phyloP scores from a whole-genome alignment of 2,113 vertebrate species.

The Alligator mississippiensis region DNA sequence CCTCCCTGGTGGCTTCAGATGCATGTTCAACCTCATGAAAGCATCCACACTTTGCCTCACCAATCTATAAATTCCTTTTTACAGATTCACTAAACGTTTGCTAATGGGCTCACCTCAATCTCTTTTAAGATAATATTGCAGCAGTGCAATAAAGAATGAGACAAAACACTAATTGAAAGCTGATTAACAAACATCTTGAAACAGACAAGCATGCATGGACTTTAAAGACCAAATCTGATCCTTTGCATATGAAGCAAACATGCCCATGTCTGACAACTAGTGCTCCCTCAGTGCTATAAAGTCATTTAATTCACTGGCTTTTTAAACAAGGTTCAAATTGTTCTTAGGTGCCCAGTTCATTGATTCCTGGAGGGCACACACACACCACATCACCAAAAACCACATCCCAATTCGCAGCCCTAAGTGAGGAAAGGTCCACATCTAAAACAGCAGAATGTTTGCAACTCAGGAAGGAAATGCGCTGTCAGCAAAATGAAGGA shows the following conservation, averaged over 20 bases:
- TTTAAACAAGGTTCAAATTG: neutral
- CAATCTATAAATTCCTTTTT: neutral
- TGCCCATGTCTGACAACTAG: neutral
- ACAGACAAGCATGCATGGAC: neutral
- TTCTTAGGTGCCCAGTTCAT: neutral
- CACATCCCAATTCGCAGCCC: rapidly evolving
- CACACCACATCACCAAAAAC: neutral
- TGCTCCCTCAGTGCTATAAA: neutral
- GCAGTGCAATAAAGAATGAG: neutral
- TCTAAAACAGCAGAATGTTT: rapidly evolving
- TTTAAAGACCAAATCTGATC: neutral
- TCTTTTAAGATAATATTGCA: neutral
- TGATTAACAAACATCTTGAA: neutral
- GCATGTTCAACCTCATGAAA: neutral
- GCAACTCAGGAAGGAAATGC: neutral
- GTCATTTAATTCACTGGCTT: neutral
- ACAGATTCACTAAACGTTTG: neutral
- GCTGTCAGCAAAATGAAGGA: neutral
- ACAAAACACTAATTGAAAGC: neutral
- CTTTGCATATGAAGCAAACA: neutral
- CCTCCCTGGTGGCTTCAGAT: neutral
- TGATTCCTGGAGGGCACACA: neutral
- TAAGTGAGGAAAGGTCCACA: neutral
- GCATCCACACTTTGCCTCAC: neutral
- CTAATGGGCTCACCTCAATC: rapidly evolving